A percentile compares a stretch with the other conserved stretches of the same genome.
These are phyloP conservation scores for Pogonus chalceus DNA, from an alignment of 1,140 invertebrate species.

Conservation along the genomic window DNA sequence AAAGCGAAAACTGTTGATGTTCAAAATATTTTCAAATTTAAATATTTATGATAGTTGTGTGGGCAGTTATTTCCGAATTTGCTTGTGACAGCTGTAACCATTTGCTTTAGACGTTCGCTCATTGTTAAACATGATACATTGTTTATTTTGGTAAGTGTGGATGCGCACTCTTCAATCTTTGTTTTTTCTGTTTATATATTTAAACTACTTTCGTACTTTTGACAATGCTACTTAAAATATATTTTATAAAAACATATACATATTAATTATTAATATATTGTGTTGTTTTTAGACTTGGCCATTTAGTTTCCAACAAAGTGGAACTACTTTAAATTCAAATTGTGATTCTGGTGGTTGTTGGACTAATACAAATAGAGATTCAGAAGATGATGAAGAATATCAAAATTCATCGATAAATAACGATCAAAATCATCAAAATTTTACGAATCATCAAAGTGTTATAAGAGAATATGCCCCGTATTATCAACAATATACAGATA, in stretches of 20 bases:
- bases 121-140: background rate
- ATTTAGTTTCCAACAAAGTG: slow-evolving; percentile 1
- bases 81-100: background rate
- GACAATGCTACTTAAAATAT: background rate
- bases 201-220: background rate
- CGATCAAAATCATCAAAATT: background rate
- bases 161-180: background rate
- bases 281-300: background rate
- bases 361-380: background rate
- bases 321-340: background rate
- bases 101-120: background rate
- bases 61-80: background rate
- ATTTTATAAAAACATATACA: background rate
- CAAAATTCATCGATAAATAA: background rate
- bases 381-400: slow-evolving; percentile 1
- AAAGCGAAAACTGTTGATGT: no score
- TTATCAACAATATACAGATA: slow-evolving; percentile 2
- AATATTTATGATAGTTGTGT: background rate
- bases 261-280: background rate
- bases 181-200: no score
- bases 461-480: background rate
- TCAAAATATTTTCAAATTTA: background rate
- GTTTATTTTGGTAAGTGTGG: background rate
- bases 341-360: background rate
- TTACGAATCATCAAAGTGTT: background rate